phyloP scores from a whole-genome alignment of 2,888 invertebrate species.

The Eremobia ochroleuca region DNA sequence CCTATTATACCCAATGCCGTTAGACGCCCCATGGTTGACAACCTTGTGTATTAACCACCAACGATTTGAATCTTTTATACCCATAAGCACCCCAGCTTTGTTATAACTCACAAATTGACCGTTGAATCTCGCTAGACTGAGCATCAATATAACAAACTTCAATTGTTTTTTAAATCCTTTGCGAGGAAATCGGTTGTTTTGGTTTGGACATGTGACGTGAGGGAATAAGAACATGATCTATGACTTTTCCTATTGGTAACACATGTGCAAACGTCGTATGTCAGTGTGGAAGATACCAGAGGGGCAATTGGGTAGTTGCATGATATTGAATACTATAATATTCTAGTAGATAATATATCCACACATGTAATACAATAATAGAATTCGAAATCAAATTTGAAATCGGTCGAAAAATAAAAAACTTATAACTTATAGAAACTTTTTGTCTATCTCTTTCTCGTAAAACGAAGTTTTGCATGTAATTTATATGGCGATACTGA shows the following conservation, averaged over 20 bases:
- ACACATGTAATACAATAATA: too few relatives aligned
- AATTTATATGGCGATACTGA: too few relatives aligned
- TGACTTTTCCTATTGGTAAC: neutral
- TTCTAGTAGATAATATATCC: too few relatives aligned
- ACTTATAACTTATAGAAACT: too few relatives aligned
- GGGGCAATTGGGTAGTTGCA: too few relatives aligned
- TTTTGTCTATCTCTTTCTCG: too few relatives aligned
- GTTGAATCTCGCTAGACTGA: neutral
- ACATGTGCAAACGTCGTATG: too few relatives aligned
- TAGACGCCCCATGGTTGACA: constrained; percentile 81
- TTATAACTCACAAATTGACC: constrained; percentile 11
- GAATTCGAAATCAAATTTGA: too few relatives aligned
- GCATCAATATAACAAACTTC: constrained; percentile 19
- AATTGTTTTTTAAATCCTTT: constrained; percentile 13
- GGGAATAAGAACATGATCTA: neutral
- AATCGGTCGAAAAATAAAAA: too few relatives aligned
- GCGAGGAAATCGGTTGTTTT: neutral
- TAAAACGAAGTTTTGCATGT: too few relatives aligned
- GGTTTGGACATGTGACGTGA: neutral
- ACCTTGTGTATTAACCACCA: constrained; percentile 67
- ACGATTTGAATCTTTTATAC: constrained; percentile 52
- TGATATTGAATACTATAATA: too few relatives aligned
- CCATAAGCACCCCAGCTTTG: neutral
- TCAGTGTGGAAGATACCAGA: too few relatives aligned
- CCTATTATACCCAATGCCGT: constrained; percentile 83